phyloP scores from a whole-genome alignment of 2,113 vertebrate species.

The Oxyura jamaicensis region DNA sequence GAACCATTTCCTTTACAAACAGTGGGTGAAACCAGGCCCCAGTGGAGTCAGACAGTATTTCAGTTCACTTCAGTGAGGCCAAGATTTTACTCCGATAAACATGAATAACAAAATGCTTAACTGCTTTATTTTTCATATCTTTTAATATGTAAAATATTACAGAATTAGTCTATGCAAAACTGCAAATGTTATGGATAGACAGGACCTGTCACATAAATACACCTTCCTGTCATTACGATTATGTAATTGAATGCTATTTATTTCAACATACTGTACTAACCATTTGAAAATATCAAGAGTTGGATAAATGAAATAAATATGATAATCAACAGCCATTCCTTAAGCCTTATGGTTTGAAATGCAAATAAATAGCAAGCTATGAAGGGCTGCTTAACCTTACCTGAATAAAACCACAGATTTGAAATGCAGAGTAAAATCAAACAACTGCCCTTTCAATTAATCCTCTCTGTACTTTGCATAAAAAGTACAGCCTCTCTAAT shows the following conservation, averaged over 20 bases:
- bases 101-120: not conserved
- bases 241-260: not conserved
- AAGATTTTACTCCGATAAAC: not conserved
- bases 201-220: not conserved
- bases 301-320: not conserved
- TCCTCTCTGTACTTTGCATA: not conserved
- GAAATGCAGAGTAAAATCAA: not conserved
- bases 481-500: slow-evolving; percentile 9
- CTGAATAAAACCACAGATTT: not conserved
- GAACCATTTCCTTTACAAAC: not conserved
- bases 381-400: not conserved
- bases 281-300: not conserved
- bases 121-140: not conserved
- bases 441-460: not conserved
- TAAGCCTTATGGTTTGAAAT: not conserved
- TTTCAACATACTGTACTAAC: not conserved
- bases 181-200: not conserved
- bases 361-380: accelerated
- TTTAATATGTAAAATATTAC: not conserved
- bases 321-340: not conserved
- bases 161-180: not conserved
- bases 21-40: not conserved
- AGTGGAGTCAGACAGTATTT: not conserved
- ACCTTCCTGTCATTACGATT: not conserved
- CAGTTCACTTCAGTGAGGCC: not conserved